These are phyloP conservation scores for Sphaeramia orbicularis DNA, from an alignment of 2,797 vertebrate species.

Conservation along the genomic window DNA sequence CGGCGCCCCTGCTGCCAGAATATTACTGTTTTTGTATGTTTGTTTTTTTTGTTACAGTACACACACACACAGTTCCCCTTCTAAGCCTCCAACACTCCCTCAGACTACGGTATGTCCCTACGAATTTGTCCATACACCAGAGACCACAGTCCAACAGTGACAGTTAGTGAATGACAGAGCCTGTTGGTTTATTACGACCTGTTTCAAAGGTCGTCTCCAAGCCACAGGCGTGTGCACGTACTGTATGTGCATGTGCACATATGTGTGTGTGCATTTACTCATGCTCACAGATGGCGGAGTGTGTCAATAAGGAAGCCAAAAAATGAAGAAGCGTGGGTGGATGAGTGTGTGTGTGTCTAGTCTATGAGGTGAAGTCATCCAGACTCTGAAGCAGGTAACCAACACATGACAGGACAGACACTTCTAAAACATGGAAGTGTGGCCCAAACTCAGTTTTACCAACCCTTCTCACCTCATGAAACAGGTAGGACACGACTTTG, in stretches of 20 bases:
- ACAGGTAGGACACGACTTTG: not conserved
- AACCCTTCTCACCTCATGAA: conserved; percentile 9
- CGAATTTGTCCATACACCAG: conserved; percentile 1
- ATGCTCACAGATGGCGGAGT: not conserved
- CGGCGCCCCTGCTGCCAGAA: too few species aligned
- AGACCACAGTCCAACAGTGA: not conserved
- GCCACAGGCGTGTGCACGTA: not conserved
- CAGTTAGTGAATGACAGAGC: conserved; percentile 2
- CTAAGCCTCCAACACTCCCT: conserved; percentile 1
- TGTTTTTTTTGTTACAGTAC: too few species aligned
- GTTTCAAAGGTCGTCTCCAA: conserved; percentile 27
- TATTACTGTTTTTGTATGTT: too few species aligned
- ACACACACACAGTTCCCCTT: too few species aligned
- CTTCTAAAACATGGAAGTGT: not conserved
- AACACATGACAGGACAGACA: not conserved
- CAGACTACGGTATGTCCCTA: too few species aligned
- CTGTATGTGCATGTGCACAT: not conserved
- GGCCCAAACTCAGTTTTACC: not conserved
- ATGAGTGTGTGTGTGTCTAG: not conserved
- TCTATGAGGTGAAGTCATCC: conserved; percentile 18
- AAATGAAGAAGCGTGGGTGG: conserved; percentile 21
- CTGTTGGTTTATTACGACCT: not conserved
- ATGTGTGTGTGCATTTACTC: not conserved
- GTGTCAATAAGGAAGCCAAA: conserved; percentile 45
- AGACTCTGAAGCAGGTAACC: conserved; percentile 11